These are phyloP conservation scores for Pachydiplax longipennis DNA, from an alignment of 2,888 invertebrate species.

Conservation along the genomic window DNA sequence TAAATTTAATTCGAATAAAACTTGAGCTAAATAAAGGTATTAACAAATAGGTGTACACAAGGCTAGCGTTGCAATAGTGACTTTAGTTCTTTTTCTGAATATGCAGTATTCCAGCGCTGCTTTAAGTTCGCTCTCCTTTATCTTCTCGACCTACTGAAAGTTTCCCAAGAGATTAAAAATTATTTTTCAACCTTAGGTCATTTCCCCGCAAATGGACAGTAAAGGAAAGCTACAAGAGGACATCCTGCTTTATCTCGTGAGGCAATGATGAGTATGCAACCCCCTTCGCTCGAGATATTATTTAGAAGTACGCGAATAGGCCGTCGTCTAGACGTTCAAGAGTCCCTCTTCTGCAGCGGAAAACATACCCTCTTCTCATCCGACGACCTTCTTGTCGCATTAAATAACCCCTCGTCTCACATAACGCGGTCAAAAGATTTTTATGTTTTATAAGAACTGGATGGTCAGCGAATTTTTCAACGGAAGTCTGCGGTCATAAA, in stretches of 20 bases:
- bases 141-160: too few species aligned
- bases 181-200: too few species aligned
- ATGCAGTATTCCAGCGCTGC: too few species aligned
- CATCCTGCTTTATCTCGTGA: background rate
- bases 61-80: too few species aligned
- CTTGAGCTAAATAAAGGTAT: too few species aligned
- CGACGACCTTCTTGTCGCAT: background rate
- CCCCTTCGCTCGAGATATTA: background rate
- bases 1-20: too few species aligned
- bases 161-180: too few species aligned
- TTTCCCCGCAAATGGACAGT: too few species aligned
- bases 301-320: background rate
- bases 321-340: background rate
- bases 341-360: background rate
- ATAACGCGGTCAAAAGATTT: background rate
- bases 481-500: background rate
- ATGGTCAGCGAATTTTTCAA: background rate
- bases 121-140: too few species aligned
- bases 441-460: background rate
- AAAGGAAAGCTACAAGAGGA: background rate
- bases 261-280: background rate
- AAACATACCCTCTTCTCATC: background rate
- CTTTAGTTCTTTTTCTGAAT: too few species aligned
- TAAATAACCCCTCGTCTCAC: background rate
- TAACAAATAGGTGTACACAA: too few species aligned